These are phyloP conservation scores for Hypocryptadius cinnamomeus DNA, from an alignment of 2,113 vertebrate species.

Conservation along the genomic window DNA sequence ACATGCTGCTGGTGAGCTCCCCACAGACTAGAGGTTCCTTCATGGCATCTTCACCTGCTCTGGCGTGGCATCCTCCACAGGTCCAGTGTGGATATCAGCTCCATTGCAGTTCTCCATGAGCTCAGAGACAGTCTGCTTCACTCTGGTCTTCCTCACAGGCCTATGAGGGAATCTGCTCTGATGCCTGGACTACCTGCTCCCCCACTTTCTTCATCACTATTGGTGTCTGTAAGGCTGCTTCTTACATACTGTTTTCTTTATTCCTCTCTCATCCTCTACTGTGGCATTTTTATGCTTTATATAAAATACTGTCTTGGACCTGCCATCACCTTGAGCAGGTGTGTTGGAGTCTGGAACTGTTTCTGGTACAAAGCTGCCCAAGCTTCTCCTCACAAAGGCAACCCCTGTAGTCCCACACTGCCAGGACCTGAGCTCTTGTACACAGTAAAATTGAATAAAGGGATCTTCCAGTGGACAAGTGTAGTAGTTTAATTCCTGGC, in stretches of 20 bases:
- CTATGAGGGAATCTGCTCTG: neutral
- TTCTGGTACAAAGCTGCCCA: fast-evolving
- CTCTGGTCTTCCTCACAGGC: neutral
- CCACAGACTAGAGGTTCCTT: neutral
- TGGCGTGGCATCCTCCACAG: neutral
- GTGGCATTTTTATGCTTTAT: neutral
- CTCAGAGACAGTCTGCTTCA: neutral
- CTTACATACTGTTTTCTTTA: neutral
- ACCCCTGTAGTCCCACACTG: fast-evolving
- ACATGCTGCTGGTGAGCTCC: neutral
- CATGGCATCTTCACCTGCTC: neutral
- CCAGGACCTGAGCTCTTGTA: too few relatives aligned
- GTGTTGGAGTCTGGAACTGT: neutral
- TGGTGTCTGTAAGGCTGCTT: neutral
- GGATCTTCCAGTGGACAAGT: neutral
- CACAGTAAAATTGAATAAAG: neutral
- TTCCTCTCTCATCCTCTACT: neutral
- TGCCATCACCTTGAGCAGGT: neutral
- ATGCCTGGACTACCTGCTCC: neutral
- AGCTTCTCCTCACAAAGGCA: fast-evolving
- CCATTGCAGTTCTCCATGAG: neutral
- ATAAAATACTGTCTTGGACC: neutral
- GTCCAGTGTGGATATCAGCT: neutral
- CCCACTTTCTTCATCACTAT: neutral
- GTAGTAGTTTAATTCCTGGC: neutral